Evolutionary conservation across 2,113 vertebrate species (phyloP), one percentile per base, ranked within the genome.

Genomic region (Forbesichthys papilliferus): DNA sequence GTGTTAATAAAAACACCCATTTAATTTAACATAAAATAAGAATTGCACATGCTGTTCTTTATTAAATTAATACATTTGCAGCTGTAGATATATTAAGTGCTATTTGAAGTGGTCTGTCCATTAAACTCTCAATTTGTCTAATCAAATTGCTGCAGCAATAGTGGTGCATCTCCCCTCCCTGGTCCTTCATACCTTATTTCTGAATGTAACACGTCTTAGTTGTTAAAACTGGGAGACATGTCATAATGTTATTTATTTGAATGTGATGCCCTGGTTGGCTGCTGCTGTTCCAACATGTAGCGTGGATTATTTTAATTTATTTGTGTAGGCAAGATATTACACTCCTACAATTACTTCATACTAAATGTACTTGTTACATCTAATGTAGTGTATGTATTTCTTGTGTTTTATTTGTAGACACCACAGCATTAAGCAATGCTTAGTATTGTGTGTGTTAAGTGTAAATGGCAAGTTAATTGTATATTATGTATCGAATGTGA

Each of bases 251-350:
- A 89, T 91, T 90, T 90, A 90, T 90, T 88, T 86, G 3, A 91
- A 86, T 86, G 88, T 87, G 84, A 91, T 84, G 89, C 89, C 89
- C 89, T 87, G 89, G 89, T 88, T 82, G 89, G 87, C 89, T 60
- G 16, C 42, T 76, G 11, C 66, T 61, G 54, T 72, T 62, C 73
- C 54, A 20, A 18, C 56, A 68, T 77, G 34, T 48, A 65, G 59
- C 69, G 74, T 80, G 76, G 10, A n/a, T 11, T 14, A 6, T 62
- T 82, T 87, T 84, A 66, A 88, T 89, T 89, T 90, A 87, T 89
- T 87, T 88, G 56, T 69, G 36, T 69, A 52, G 27, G 49, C 56
- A 53, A 79, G 69, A 55, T 10, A 61, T 20, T 49, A 65, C 53
- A 71, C 49, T 51, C 33, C 75, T 66, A 18, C 69, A 49, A 61